These are phyloP conservation scores for Drosophila histrio DNA, from an alignment of 2,888 invertebrate species.

Conservation along the genomic window DNA sequence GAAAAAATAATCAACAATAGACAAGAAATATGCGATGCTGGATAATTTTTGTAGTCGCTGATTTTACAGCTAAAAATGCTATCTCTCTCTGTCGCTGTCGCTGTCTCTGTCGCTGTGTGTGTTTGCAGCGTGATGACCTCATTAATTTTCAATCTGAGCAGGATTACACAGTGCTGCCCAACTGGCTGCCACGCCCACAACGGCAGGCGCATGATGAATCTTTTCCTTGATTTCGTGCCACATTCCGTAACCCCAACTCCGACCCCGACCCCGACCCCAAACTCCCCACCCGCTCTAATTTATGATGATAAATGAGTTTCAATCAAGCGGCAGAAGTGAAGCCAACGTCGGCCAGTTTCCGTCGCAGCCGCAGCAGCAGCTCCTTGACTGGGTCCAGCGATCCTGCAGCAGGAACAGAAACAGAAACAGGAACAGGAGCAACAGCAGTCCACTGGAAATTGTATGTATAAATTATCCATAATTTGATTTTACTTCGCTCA, in stretches of 20 bases:
- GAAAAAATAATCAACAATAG: slow-evolving; percentile 42
- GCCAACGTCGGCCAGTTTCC: slow-evolving; percentile 58
- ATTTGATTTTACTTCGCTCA: slow-evolving; percentile 70
- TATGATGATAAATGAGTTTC: slow-evolving; percentile 81
- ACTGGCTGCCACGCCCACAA: slow-evolving; percentile 42
- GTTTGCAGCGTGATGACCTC: slow-evolving; percentile 77
- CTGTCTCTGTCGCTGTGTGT: slow-evolving; percentile 29
- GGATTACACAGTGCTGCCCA: slow-evolving; percentile 71
- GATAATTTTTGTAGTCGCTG: slow-evolving; percentile 46
- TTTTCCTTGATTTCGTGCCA: slow-evolving; percentile 55
- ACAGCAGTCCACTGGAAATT: slow-evolving; percentile 54
- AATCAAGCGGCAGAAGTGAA: slow-evolving; percentile 80
- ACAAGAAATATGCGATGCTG: slow-evolving; percentile 32
- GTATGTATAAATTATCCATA: slow-evolving; percentile 68
- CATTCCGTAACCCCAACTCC: slow-evolving; percentile 29
- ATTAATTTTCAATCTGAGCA: slow-evolving; percentile 83
- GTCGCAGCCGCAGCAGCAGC: slow-evolving; percentile 19
- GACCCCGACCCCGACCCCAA: background rate
- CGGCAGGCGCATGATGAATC: slow-evolving; percentile 72
- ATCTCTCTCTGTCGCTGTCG: slow-evolving; percentile 7
- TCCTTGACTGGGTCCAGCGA: slow-evolving; percentile 27
- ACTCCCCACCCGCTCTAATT: slow-evolving; percentile 59
- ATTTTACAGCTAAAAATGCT: slow-evolving; percentile 51
- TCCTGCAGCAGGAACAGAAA: slow-evolving; percentile 15
- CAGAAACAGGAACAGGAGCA: background rate